A percentile compares a stretch with the other conserved stretches of the same genome.
Conservation (phyloP, 2,888 invertebrate genomes). For the Mythimna pallens region DNA sequence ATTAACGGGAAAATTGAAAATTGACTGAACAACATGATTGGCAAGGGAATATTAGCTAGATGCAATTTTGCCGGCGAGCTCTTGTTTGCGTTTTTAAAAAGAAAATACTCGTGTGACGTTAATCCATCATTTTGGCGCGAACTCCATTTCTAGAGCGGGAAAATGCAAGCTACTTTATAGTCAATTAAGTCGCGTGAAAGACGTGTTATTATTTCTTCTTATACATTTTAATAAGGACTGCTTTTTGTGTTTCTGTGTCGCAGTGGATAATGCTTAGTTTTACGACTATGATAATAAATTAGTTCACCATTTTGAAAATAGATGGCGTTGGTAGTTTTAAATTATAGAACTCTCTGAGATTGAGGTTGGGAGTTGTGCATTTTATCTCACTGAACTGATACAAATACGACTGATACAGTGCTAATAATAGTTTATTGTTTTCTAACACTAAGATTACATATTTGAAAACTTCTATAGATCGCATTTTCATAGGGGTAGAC, state of each 20-base stretch:
- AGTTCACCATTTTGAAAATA: conserved; percentile 41
- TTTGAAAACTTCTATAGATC: neutral
- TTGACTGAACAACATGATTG: conserved; percentile 88
- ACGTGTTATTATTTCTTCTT: conserved; percentile 59
- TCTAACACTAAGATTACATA: neutral
- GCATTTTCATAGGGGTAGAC: neutral
- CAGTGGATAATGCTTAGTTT: conserved; percentile 9
- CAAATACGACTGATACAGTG: neutral
- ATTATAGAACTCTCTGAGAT: neutral
- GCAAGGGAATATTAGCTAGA: conserved; percentile 89
- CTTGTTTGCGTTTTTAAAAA: conserved; percentile 84
- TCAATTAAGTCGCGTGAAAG: conserved; percentile 59
- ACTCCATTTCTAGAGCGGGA: conserved; percentile 66
- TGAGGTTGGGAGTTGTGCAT: neutral
- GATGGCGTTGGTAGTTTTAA: conserved; percentile 60
- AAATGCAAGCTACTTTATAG: conserved; percentile 64
- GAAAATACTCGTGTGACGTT: conserved; percentile 84
- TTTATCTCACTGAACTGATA: neutral
- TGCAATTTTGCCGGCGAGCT: conserved; percentile 82
- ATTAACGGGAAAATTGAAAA: conserved; percentile 90
- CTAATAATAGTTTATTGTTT: neutral
- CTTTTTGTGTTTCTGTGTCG: conserved; percentile 28
- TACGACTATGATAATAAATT: conserved; percentile 34
- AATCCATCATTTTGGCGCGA: conserved; percentile 84
- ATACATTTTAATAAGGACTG: conserved; percentile 46